Percentiles rank a stretch among this genome's conserved stretches.
Conservation (phyloP, 2,888 invertebrate genomes). For the Teinopalpus imperialis region DNA sequence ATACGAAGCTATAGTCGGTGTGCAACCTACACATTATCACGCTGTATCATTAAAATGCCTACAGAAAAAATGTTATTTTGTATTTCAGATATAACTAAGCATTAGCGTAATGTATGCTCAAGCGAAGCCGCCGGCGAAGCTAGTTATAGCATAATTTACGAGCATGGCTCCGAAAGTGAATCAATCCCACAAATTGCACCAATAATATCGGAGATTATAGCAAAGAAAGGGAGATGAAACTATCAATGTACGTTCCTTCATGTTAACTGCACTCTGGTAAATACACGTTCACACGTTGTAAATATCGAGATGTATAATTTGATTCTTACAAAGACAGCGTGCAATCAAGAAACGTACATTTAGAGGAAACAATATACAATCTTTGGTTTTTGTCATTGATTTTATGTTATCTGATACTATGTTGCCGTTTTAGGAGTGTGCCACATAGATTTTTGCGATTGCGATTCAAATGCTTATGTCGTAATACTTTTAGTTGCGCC, state of each 20-base stretch:
- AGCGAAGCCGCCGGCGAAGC: constrained; percentile 20
- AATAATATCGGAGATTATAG: constrained; percentile 21
- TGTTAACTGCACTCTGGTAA: constrained; percentile 7
- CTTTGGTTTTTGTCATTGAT: constrained; percentile 9
- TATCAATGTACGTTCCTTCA: constrained; percentile 18
- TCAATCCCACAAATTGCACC: constrained; percentile 33
- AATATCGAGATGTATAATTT: constrained; percentile 21
- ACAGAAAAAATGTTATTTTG: constrained; percentile 20
- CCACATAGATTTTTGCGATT: too few relatives aligned
- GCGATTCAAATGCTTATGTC: too few relatives aligned
- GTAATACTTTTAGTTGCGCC: too few relatives aligned
- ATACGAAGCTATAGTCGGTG: constrained; percentile 5
- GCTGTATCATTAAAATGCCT: constrained; percentile 20
- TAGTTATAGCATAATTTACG: constrained; percentile 25
- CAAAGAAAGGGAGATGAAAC: constrained; percentile 23
- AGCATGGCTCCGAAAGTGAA: constrained; percentile 27
- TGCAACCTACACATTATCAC: constrained; percentile 13
- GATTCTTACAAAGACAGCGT: constrained; percentile 3
- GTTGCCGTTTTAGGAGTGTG: too few relatives aligned
- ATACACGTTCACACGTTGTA: constrained; percentile 24
- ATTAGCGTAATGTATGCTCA: constrained; percentile 18
- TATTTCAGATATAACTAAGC: constrained; percentile 7
- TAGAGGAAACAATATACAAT: constrained; percentile 3
- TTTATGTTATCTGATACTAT: neutral
- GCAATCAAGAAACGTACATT: constrained; percentile 10